Percentiles rank a stretch among this genome's conserved stretches.
Conservation (phyloP, 2,888 invertebrate species). For the Pharmacophagus antenor region DNA sequence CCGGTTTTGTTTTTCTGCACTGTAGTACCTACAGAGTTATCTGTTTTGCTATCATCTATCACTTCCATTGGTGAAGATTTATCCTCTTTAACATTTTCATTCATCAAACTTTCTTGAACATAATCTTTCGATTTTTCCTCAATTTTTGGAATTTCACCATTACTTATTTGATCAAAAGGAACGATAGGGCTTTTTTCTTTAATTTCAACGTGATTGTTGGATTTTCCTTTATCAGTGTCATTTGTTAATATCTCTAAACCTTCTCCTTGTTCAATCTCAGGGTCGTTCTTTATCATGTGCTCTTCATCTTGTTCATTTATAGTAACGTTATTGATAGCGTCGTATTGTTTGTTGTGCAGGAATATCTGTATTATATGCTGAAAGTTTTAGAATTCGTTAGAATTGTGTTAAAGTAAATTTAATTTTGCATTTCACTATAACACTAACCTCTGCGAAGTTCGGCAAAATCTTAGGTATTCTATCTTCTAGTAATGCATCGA, state of each 20-base stretch:
- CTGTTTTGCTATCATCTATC: constrained; percentile 1
- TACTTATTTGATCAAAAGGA: neutral
- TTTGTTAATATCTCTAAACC: neutral
- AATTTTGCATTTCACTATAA: neutral
- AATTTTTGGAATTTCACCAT: neutral
- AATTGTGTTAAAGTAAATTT: constrained; percentile 15
- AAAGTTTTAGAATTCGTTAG: neutral
- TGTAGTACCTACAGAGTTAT: neutral
- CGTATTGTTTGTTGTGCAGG: neutral
- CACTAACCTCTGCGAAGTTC: constrained; percentile 50
- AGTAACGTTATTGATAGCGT: neutral
- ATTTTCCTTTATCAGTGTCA: neutral
- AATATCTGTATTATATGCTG: constrained; percentile 21
- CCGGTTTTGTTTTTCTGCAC: constrained; percentile 1
- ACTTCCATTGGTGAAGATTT: neutral
- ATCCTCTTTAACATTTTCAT: neutral
- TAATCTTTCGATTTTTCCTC: neutral
- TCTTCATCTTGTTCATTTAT: neutral
- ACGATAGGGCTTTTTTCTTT: neutral
- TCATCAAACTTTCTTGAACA: neutral
- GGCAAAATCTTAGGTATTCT: constrained; percentile 46
- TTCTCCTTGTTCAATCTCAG: neutral
- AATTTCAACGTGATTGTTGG: no score
- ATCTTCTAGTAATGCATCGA: constrained; percentile 35
- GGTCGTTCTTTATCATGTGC: neutral